These are phyloP conservation scores for Fopius arisanus DNA, from an alignment of 1,140 invertebrate genomes.

Conservation along the genomic window DNA sequence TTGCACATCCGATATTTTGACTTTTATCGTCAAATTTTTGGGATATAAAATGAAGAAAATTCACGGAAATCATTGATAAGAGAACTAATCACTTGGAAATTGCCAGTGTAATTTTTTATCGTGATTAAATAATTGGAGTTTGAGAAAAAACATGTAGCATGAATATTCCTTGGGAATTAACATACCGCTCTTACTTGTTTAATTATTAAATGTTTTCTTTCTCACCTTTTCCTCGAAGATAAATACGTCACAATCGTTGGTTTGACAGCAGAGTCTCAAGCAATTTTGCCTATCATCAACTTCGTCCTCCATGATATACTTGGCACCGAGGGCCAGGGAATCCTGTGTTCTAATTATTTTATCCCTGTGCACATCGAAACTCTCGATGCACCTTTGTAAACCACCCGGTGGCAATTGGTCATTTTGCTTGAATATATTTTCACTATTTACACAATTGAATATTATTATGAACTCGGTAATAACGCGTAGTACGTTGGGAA, in stretches of 20 bases:
- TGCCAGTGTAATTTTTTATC: background rate
- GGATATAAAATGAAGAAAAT: too few relatives aligned
- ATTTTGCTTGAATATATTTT: conserved; percentile 39
- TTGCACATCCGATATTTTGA: too few relatives aligned
- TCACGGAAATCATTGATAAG: too few relatives aligned
- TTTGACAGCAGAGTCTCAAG: conserved; percentile 85
- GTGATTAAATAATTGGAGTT: too few relatives aligned
- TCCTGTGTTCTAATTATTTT: conserved; percentile 92
- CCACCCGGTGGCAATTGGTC: conserved; percentile 44
- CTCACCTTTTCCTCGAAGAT: conserved; percentile 90
- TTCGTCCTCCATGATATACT: conserved; percentile 86
- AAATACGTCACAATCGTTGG: conserved; percentile 87
- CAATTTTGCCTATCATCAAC: conserved; percentile 82
- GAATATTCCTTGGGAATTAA: too few relatives aligned
- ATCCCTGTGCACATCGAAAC: conserved; percentile 85
- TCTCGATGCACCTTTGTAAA: conserved; percentile 65
- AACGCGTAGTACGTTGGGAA: conserved; percentile 43
- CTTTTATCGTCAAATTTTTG: too few relatives aligned
- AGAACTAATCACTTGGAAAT: conserved; percentile 19
- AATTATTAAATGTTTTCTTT: background rate
- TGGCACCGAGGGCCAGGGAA: conserved; percentile 85
- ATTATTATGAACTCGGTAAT: conserved; percentile 49
- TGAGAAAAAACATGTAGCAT: too few relatives aligned
- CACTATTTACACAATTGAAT: conserved; percentile 42
- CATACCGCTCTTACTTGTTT: too few relatives aligned